Conservation (phyloP, 92 coral and sea anemone genomes). For the Muricea muricata region DNA sequence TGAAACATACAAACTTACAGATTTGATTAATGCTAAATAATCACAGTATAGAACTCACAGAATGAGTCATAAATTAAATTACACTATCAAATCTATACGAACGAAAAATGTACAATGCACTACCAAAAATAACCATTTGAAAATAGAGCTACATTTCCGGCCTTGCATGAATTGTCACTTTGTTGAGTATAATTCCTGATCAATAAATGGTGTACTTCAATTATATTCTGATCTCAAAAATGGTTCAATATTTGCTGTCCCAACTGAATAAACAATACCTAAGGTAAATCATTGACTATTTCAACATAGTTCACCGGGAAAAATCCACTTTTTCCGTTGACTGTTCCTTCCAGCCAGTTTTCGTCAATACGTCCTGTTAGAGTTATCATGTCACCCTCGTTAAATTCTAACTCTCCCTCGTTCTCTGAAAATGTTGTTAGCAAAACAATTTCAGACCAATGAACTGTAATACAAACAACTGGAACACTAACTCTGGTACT, state of each 20-base stretch:
- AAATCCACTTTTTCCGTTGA: conserved; percentile 79
- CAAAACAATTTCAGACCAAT: too few relatives aligned
- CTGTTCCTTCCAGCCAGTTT: conserved; percentile 89
- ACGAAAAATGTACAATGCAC: background rate
- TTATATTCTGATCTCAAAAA: background rate
- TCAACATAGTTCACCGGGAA: conserved; percentile 95
- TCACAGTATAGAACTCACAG: background rate
- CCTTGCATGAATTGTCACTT: background rate
- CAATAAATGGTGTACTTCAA: background rate
- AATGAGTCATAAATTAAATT: too few relatives aligned
- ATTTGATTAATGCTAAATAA: background rate
- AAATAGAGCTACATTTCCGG: background rate
- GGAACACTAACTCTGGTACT: too few relatives aligned
- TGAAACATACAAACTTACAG: background rate
- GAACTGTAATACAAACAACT: too few relatives aligned
- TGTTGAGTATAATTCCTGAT: background rate
- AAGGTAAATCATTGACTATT: conserved; percentile 37
- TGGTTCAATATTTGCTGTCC: background rate
- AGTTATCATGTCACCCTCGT: conserved; percentile 85
- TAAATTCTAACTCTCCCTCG: conserved; percentile 90
- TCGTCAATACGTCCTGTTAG: conserved; percentile 85
- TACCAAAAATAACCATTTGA: background rate
- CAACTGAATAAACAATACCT: background rate
- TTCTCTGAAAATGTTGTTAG: conserved; percentile 68
- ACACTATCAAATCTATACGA: background rate